phyloP scores from a whole-genome alignment of 2,113 vertebrate species.

The Bubo blakistoni region DNA sequence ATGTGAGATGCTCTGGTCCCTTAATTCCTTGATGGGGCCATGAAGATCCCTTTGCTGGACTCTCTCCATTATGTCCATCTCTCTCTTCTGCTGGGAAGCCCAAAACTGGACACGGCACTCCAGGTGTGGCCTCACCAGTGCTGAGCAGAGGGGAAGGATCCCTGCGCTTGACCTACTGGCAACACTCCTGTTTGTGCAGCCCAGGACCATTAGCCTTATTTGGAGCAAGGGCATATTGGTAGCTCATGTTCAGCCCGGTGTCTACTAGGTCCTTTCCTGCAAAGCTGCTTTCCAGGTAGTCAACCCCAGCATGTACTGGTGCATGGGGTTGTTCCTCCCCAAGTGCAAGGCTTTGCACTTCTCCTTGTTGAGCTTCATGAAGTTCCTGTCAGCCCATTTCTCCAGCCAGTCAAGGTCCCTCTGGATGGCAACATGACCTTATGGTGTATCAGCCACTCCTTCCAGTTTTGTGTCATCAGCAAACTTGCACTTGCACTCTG shows the following conservation, averaged over 20 bases:
- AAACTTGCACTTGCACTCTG: neutral
- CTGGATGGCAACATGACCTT: neutral
- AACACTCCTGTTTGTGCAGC: neutral
- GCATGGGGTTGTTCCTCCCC: neutral
- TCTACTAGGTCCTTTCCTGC: neutral
- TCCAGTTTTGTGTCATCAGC: neutral
- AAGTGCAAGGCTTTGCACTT: neutral
- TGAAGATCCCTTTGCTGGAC: neutral
- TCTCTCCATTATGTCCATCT: neutral
- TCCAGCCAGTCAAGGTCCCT: fast-evolving
- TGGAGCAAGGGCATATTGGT: neutral
- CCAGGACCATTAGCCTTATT: neutral
- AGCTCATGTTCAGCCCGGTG: neutral
- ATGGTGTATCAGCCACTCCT: neutral
- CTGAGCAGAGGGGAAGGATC: neutral
- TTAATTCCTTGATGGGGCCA: neutral
- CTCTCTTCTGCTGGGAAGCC: neutral
- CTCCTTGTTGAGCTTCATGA: neutral
- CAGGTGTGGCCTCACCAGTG: neutral
- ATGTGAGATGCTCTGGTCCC: neutral
- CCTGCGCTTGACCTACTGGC: neutral
- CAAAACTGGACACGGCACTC: neutral
- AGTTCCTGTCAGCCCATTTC: neutral
- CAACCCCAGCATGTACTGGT: neutral
- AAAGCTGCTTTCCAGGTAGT: neutral